These are phyloP conservation scores for Otolemur crassicaudatus DNA, from an alignment of 2,797 vertebrate species.

Conservation along the genomic window DNA sequence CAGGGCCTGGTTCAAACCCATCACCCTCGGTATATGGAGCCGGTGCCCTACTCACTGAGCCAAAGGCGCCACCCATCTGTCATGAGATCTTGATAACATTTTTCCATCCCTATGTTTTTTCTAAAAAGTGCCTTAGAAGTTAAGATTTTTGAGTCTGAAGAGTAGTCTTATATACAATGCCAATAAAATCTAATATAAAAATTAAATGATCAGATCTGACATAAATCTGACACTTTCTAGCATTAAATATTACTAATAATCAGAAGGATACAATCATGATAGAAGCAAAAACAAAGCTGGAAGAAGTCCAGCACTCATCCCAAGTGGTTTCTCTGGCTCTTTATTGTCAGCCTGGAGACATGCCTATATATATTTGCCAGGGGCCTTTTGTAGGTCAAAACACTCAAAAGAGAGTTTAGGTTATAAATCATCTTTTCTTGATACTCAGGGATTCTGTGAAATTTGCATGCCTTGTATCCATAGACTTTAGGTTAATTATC, in stretches of 20 bases:
- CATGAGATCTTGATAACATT: not conserved
- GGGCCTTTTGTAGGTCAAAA: not conserved
- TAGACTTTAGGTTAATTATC: not conserved
- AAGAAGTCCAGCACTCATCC: not conserved
- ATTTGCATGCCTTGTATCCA: not conserved
- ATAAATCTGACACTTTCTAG: not conserved
- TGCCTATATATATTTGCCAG: not conserved
- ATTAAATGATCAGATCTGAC: not conserved
- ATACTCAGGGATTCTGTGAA: not conserved
- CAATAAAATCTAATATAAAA: not conserved
- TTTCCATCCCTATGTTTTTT: not conserved
- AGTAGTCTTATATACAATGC: not conserved
- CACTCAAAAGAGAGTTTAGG: not conserved
- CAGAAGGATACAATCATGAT: not conserved
- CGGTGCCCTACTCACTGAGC: no score
- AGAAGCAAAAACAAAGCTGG: not conserved
- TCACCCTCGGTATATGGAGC: no score
- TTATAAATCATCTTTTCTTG: not conserved
- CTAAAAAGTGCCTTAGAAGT: not conserved
- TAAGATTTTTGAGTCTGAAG: not conserved
- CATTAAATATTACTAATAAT: not conserved
- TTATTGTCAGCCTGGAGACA: not conserved
- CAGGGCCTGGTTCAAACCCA: no score
- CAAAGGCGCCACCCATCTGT: not conserved
- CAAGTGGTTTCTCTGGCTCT: not conserved